Base-by-base conservation (phyloP, 2,113 vertebrate species). In the Noturus placidus region DNA sequence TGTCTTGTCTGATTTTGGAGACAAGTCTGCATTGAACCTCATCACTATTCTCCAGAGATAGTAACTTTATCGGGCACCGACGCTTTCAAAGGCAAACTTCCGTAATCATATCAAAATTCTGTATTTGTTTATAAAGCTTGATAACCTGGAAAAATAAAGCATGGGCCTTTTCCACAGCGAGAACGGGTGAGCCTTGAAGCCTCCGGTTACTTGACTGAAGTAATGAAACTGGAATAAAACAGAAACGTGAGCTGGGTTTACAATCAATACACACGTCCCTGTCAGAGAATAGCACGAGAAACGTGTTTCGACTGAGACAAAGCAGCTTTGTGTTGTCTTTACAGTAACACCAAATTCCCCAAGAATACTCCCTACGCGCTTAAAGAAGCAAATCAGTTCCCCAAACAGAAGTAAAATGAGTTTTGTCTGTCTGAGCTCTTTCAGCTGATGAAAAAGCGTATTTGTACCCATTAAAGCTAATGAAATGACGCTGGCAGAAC, bases 391-490 rank as follows among this genome's bases (percentile, higher is more conserved):
- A 69, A 72, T 19, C 72, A 27, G 38, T 72, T 76, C 72, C 72
- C 20, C 50, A 19, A 30, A 30, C 46, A 30, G 76, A 54, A 78
- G 30, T 78, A 78, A 50, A 54, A 78, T 78, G 46, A 54, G 46
- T 52, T 78, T 52, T 52, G 42, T 14, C 46, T 54, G 27, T 78
- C 27, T n/a, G 46, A 78, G 27, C 42, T 30, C 14, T 8, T 46
- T 17, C 25, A 27, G 46, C 14, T 78, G 76, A 78, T 78, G 46
- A 78, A 78, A 54, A 54, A 54, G 46, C 27, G 54, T 17, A 30
- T 78, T 78, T 78, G 30, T 78, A n/a, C 46, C 76, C 46, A 78
- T 78, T 78, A 78, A 52, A 78, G 76, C 46, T 78, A 78, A 52
- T 78, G 76, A 78, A 78, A 30, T 54, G 46, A 54, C 46, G 30